Base-by-base conservation (phyloP, 1,140 invertebrate genomes). In the Pseudomyrmex pallidus region DNA sequence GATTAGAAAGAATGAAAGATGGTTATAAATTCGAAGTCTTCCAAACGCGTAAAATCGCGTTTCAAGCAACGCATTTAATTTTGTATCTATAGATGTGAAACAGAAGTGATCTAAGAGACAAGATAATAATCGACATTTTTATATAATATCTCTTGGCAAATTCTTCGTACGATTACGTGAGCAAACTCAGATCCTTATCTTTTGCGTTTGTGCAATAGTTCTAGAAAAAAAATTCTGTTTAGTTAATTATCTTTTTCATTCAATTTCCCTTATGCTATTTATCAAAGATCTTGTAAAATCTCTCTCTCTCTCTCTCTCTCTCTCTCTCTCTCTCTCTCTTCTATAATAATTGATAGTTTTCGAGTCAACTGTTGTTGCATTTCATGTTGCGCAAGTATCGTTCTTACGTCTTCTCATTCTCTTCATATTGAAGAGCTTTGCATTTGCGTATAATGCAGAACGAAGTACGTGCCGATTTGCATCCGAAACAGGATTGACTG, bases 391-490 rank as follows among this genome's bases (percentile, higher is more conserved):
- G 59, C 25, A 74, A 82, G 57, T 13, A n/a, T 20, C 22, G 25
- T 12, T 1, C 68, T 63, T 13, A 8, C 46, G 35, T 67, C 63
- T 70, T 77, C 46, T 56, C 52, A 22, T 50, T 52, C 48, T 52
- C 52, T 35, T 44, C 59, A 48, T 25, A 63, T 12, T 82, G 48
- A 73, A 82, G 57, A 54, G 70, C 46, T 70, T 46, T 48, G 59
- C 70, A 82, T 82, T 82, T 82, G 78, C 74, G 74, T 82, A 84
- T 86, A 87, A 87, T 80, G 48, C 67, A 54, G 80, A 63, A 72
- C 74, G 82, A 82, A 68, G 68, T 86, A 62, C 85, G 56, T 86
- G 48, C 35, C 12, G 73, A 87, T 87, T 87, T 84, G 85, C 86
- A 87, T 87, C 74, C 67, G 44, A 64, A 78, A 78, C 61, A 80